A percentile compares a stretch with the other conserved stretches of the same genome.
Evolutionary conservation across 1,140 invertebrate genomes (phyloP).

Genomic region (Danaus plexippus): DNA sequence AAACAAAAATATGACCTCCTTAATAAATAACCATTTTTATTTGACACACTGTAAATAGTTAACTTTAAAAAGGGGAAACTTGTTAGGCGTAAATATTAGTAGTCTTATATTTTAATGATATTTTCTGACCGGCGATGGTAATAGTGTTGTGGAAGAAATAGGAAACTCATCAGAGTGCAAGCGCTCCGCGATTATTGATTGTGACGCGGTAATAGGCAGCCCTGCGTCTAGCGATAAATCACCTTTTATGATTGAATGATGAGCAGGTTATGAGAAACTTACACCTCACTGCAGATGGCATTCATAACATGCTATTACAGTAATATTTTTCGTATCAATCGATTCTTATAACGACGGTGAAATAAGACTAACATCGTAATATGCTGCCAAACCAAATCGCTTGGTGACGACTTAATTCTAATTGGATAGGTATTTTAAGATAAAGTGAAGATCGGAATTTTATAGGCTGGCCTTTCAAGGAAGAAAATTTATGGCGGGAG

Average conservation of each 20-base stretch:
- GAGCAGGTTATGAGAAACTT: constrained; percentile 21
- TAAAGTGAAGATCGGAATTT: too few species aligned
- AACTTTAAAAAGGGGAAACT: constrained; percentile 5
- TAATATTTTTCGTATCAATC: too few species aligned
- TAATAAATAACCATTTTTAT: constrained; percentile 18
- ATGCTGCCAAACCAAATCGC: background rate
- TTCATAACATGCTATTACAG: too few species aligned
- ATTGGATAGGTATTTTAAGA: constrained; percentile 4
- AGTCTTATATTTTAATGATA: constrained; percentile 16
- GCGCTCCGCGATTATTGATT: constrained; percentile 47
- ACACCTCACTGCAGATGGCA: background rate
- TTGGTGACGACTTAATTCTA: constrained; percentile 3
- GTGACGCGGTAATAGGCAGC: constrained; percentile 47
- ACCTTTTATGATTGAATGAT: constrained; percentile 32
- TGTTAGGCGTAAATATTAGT: constrained; percentile 7
- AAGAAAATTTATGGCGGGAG: constrained; percentile 29
- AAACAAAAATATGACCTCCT: too few species aligned
- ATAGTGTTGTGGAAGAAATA: constrained; percentile 26
- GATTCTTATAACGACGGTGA: background rate
- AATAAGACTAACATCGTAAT: background rate
- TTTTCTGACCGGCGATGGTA: constrained; percentile 14
- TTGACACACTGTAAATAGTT: constrained; percentile 19
- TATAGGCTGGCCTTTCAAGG: background rate
- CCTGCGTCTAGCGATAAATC: constrained; percentile 47
- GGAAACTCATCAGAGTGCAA: constrained; percentile 37